A percentile compares a stretch with the other conserved stretches of the same genome.
These are phyloP conservation scores for Callitettix versicolor DNA, from an alignment of 1,140 invertebrate species.

Conservation along the genomic window DNA sequence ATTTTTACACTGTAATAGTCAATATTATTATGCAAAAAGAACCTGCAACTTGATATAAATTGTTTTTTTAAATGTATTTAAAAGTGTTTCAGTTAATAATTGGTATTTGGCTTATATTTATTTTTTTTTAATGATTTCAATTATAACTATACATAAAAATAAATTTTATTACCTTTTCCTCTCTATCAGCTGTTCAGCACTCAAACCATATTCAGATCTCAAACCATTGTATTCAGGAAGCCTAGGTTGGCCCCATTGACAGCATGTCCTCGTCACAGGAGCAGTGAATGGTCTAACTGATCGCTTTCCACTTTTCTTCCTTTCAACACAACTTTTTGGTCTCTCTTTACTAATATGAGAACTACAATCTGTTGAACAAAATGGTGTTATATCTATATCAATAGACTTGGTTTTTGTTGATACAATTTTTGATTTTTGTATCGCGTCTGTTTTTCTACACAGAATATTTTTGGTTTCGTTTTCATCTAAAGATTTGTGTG, in stretches of 20 bases:
- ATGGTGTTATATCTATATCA: background rate
- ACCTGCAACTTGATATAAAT: too few relatives aligned
- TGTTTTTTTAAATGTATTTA: too few relatives aligned
- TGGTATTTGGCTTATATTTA: too few relatives aligned
- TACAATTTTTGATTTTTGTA: background rate
- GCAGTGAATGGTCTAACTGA: conserved; percentile 5
- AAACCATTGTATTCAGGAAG: conserved; percentile 26
- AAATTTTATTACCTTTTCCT: conserved; percentile 23
- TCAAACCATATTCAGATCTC: conserved; percentile 26
- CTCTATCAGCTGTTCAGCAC: conserved; percentile 25
- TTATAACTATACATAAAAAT: too few relatives aligned
- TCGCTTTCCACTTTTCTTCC: background rate
- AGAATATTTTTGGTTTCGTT: background rate
- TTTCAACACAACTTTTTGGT: conserved; percentile 11
- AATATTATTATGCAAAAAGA: too few relatives aligned
- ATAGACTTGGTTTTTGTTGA: background rate
- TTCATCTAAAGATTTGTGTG: background rate
- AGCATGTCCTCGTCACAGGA: conserved; percentile 6
- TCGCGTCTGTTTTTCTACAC: background rate
- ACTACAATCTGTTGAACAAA: background rate
- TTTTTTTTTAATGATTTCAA: too few relatives aligned
- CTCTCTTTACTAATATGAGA: background rate
- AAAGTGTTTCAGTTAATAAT: too few relatives aligned
- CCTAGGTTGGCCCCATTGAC: conserved; percentile 10
- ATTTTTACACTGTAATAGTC: too few relatives aligned